Evolutionary conservation across 1,140 invertebrate genomes (phyloP), one percentile per base, ranked within the genome.

Genomic region (Drosophila tristis): DNA sequence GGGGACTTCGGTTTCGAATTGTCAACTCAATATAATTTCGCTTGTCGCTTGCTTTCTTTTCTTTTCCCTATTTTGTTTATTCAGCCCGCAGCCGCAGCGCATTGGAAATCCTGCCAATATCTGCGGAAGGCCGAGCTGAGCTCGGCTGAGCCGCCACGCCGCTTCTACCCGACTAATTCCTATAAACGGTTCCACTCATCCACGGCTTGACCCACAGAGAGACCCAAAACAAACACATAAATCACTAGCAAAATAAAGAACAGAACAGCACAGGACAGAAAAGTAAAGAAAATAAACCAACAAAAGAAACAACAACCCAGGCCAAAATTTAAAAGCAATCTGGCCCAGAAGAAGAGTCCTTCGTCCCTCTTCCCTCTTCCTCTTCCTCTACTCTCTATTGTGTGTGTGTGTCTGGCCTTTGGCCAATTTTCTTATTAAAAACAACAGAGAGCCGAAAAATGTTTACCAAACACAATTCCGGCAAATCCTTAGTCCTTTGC

Each of bases 371-470:
- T 23, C 43, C 6, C 25, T 61, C 25, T 60, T 31, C 47, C 35
- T 13, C 35, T 54, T 31, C 47, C 35, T 13, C 35, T 54, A 13
- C 29, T 44, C 23, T 44, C 42, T 9, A n/a, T 53, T 23, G 56
- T 53, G 62, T 20, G 49, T 49, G 20, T 72, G 50, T 78, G 71
- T 76, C 78, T 87, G 82, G 84, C 82, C 82, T 79, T 82, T 89
- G 84, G 82, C 82, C 82, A 87, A 87, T 87, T 87, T 87, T 87
- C 82, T 87, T 87, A 87, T 87, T 87, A 87, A 87, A 89, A 87
- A 87, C 78, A 87, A 87, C 78, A 82, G 82, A 89, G 84, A 89
- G 84, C 77, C 82, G 78, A 82, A 68, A 74, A 89, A 82, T 87
- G 82, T 87, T 87, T 87, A 87, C 82, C 84, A 87, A 87, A 87